Percentiles rank a stretch among this genome's conserved stretches.
Evolutionary conservation across 2,888 invertebrate genomes (phyloP).

Genomic region (Alentia gelatinosa): DNA sequence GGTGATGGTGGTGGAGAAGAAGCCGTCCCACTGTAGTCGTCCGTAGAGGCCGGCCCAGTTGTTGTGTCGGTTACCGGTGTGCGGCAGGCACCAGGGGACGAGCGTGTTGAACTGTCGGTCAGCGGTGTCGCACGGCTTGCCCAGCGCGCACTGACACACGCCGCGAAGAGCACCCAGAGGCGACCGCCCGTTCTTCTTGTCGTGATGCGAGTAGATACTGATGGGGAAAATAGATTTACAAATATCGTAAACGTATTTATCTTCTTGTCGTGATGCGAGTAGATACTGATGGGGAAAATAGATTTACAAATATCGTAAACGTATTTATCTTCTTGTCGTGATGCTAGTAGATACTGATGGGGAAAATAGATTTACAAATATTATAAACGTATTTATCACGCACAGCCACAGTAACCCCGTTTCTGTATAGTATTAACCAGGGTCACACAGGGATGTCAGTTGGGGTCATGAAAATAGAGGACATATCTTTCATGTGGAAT

Average conservation of each 20-base stretch:
- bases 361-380: too few species aligned
- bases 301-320: too few species aligned
- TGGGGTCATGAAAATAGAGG: too few species aligned
- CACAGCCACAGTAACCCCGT: too few species aligned
- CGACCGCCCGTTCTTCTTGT: constrained; percentile 83
- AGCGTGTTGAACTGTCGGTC: constrained; percentile 91
- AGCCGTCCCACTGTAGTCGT: constrained; percentile 90
- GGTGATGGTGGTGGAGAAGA: constrained; percentile 88
- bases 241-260: too few species aligned
- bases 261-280: constrained; percentile 83
- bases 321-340: constrained; percentile 83
- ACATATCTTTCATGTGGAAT: too few species aligned
- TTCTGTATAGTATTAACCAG: too few species aligned
- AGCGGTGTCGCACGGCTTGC: constrained; percentile 84
- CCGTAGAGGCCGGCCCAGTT: constrained; percentile 93
- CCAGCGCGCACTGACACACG: constrained; percentile 88
- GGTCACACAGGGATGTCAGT: too few species aligned
- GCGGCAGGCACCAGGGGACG: constrained; percentile 93
- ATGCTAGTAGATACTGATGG: constrained; percentile 82
- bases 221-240: too few species aligned
- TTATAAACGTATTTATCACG: too few species aligned
- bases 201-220: constrained; percentile 83
- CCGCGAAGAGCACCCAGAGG: constrained; percentile 84
- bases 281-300: constrained; percentile 80
- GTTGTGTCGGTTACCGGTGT: constrained; percentile 91